These are phyloP conservation scores for Illadopsis cleaveri DNA, from an alignment of 2,113 vertebrate genomes.

Conservation along the genomic window DNA sequence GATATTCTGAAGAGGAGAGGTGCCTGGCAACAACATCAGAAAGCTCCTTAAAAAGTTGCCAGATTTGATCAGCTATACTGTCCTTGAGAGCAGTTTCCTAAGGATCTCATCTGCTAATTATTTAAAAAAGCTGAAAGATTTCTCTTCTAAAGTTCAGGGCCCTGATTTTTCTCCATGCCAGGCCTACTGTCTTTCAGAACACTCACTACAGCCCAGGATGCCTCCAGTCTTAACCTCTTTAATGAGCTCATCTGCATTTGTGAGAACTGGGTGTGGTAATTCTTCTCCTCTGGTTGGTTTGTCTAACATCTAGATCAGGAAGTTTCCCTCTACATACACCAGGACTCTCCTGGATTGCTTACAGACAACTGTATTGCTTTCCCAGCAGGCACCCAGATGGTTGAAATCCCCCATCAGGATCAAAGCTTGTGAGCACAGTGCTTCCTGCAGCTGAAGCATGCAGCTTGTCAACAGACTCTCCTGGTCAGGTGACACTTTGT, in stretches of 20 bases:
- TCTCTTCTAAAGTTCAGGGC: background rate
- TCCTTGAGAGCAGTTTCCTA: background rate
- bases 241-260: background rate
- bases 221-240: background rate
- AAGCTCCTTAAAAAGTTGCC: background rate
- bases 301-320: background rate
- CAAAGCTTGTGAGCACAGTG: background rate
- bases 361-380: background rate
- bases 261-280: background rate
- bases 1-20: background rate
- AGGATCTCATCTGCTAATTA: background rate
- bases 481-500: background rate
- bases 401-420: background rate
- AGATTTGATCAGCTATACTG: background rate
- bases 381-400: background rate
- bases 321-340: background rate
- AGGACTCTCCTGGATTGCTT: background rate
- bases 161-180: background rate
- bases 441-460: background rate
- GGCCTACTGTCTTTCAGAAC: background rate
- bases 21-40: background rate
- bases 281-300: background rate
- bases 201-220: background rate
- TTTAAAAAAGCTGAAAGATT: background rate
- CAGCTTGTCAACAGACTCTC: background rate